A percentile compares a stretch with the other conserved stretches of the same genome.
These are phyloP conservation scores for Chirona hameri DNA, from an alignment of 2,888 invertebrate species.

Conservation along the genomic window DNA sequence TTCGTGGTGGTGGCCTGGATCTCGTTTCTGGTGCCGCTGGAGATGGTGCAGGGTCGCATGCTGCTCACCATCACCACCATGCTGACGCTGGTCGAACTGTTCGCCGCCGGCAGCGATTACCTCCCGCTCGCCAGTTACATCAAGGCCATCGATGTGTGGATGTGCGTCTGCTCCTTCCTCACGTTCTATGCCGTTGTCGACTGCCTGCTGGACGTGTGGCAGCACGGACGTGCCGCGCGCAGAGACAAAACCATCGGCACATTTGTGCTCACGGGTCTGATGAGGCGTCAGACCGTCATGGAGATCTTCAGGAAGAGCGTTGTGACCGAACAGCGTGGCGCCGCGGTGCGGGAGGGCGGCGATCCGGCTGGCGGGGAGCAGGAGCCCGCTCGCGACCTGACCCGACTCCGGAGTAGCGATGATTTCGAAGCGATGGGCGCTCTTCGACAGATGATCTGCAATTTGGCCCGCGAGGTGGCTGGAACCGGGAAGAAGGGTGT, in stretches of 20 bases:
- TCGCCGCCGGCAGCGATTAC: constrained; percentile 56
- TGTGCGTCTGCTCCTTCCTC: not conserved
- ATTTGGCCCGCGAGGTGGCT: no score
- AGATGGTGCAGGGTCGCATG: constrained; percentile 63
- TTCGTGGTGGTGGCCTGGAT: constrained; percentile 66
- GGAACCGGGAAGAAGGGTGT: not conserved
- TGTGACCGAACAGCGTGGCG: not conserved
- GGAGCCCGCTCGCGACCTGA: not conserved
- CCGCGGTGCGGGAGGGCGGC: not conserved
- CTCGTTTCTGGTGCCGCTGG: constrained; percentile 62
- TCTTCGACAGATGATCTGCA: no score
- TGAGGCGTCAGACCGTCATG: not conserved
- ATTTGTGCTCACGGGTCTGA: not conserved
- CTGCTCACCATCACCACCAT: constrained; percentile 61
- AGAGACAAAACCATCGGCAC: not conserved
- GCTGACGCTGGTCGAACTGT: constrained; percentile 62
- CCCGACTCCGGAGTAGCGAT: not conserved
- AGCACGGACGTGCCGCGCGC: not conserved
- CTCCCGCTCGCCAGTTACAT: not conserved
- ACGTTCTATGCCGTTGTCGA: not conserved
- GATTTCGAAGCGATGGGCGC: no score
- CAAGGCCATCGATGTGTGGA: constrained; percentile 8
- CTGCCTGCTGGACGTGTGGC: not conserved
- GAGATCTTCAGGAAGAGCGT: not conserved
- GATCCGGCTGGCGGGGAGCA: not conserved